A percentile compares a stretch with the other conserved stretches of the same genome.
phyloP scores from a whole-genome alignment of 2,888 invertebrate genomes.

The Lithophane leautieri region DNA sequence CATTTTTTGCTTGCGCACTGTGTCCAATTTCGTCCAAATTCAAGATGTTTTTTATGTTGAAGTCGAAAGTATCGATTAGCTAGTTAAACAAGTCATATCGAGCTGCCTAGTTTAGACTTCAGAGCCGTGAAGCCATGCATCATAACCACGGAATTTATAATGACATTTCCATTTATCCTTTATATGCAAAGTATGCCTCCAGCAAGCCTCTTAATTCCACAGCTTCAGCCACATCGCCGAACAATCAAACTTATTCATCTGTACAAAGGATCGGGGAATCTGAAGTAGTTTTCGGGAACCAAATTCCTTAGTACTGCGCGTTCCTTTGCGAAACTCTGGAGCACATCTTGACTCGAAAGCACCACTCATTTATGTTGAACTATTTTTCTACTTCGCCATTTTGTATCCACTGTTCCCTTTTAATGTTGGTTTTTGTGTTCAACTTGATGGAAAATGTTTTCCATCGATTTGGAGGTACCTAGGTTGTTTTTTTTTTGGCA shows the following conservation, averaged over 20 bases:
- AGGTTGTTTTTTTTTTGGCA: not conserved
- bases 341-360: constrained; percentile 81
- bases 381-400: constrained; percentile 62
- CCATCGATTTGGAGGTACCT: constrained; percentile 17
- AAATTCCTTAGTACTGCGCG: constrained; percentile 78
- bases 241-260: constrained; percentile 60
- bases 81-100: not conserved
- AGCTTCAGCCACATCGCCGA: constrained; percentile 21
- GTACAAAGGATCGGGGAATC: constrained; percentile 55
- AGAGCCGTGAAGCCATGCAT: not conserved
- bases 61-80: not conserved
- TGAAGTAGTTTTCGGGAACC: constrained; percentile 74
- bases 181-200: not conserved
- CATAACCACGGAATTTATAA: not conserved
- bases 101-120: not conserved
- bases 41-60: not conserved
- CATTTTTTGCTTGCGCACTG: too few species aligned
- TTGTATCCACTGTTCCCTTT: constrained; percentile 60
- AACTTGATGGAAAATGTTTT: constrained; percentile 56
- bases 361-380: constrained; percentile 78
- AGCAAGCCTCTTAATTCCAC: constrained; percentile 10
- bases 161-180: not conserved
- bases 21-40: not conserved
- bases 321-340: constrained; percentile 80
- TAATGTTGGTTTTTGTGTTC: constrained; percentile 41